Conservation (phyloP, 2,113 vertebrate species). For the Colinus virginianus region DNA sequence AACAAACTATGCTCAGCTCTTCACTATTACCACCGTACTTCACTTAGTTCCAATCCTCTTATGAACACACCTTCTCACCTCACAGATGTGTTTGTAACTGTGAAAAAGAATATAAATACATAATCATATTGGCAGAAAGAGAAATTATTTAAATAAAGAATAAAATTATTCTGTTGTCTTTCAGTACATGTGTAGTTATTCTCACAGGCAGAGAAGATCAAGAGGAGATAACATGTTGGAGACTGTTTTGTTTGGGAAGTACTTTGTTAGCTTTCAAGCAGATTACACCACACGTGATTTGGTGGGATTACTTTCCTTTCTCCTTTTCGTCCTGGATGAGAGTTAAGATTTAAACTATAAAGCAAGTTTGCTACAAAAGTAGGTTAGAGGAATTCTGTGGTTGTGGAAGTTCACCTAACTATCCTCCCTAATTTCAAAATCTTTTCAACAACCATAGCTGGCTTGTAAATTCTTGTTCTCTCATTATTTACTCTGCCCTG, state of each 20-base stretch:
- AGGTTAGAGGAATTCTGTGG: slow-evolving; percentile 50
- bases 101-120: background rate
- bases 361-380: background rate
- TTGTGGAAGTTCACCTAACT: slow-evolving; percentile 9
- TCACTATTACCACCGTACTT: background rate
- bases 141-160: background rate
- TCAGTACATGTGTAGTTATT: background rate
- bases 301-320: slow-evolving; percentile 7
- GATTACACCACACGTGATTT: slow-evolving; percentile 15
- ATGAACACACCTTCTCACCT: background rate
- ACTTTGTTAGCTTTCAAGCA: slow-evolving; percentile 38
- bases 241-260: background rate
- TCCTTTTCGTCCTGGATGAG: background rate
- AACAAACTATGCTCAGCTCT: background rate
- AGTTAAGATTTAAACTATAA: slow-evolving; percentile 7
- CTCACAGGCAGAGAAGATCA: background rate
- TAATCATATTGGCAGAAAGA: background rate
- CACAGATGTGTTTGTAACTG: background rate
- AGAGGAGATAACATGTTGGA: background rate
- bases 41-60: background rate
- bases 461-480: slow-evolving; percentile 32
- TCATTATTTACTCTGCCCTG: background rate
- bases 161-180: background rate
- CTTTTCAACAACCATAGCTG: background rate
- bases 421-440: slow-evolving; percentile 55